Conservation (phyloP, 2,888 invertebrate genomes). For the Epirrhoe tristata region DNA sequence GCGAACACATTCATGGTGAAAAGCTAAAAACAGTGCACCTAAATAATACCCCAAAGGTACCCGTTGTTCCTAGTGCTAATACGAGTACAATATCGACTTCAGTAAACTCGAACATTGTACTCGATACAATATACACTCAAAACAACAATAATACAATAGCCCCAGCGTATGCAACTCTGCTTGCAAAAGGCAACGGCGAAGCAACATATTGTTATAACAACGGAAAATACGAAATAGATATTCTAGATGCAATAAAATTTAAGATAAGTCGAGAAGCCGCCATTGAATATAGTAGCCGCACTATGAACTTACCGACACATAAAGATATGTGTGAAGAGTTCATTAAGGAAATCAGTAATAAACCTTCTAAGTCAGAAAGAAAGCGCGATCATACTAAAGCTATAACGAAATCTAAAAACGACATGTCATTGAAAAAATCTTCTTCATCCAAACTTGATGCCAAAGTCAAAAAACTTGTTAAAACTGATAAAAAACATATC, state of each 20-base stretch:
- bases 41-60: no score
- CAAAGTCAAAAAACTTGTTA: conserved; percentile 3
- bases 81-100: neutral
- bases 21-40: conserved; percentile 1
- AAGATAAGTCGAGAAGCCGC: conserved; percentile 20
- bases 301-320: conserved; percentile 25
- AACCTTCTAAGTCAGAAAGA: conserved; percentile 2
- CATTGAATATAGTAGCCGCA: conserved; percentile 7
- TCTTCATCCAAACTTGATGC: conserved; percentile 1
- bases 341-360: conserved; percentile 33
- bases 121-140: conserved; percentile 15
- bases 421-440: neutral
- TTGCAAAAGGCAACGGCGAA: conserved; percentile 8
- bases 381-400: conserved; percentile 9
- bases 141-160: conserved; percentile 5
- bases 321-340: conserved; percentile 33
- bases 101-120: conserved; percentile 4
- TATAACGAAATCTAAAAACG: conserved; percentile 8
- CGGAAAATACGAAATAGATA: conserved; percentile 5
- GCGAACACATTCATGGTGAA: conserved; percentile 6
- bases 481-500: neutral
- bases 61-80: neutral
- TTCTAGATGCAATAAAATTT: conserved; percentile 25
- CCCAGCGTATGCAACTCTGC: conserved; percentile 16
- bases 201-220: conserved; percentile 10